A percentile compares a stretch with the other conserved stretches of the same genome.
Evolutionary conservation across 1,140 invertebrate species (phyloP).

Genomic region (Andrena cerasifolii): DNA sequence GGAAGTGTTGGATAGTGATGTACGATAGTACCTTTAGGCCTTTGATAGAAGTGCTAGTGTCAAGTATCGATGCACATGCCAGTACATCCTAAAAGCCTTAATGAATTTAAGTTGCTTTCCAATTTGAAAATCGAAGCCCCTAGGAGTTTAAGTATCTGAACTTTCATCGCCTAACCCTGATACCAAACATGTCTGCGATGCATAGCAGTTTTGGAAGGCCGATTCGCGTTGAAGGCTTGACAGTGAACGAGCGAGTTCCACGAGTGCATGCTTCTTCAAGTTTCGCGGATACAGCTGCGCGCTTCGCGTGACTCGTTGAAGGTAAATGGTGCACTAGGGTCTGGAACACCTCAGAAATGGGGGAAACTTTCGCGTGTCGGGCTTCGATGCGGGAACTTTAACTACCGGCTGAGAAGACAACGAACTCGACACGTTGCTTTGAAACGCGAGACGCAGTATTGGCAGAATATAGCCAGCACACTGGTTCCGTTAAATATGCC

Average conservation of each 20-base stretch:
- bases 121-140: no score
- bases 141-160: no score
- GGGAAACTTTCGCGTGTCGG: slow-evolving; percentile 44
- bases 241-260: slow-evolving; percentile 29
- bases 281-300: background rate
- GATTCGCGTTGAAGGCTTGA: slow-evolving; percentile 27
- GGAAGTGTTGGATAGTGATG: no score
- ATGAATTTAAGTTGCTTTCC: no score
- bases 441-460: slow-evolving; percentile 35
- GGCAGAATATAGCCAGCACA: slow-evolving; percentile 38
- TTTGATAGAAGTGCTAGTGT: no score
- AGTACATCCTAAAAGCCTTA: no score
- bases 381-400: slow-evolving; percentile 44
- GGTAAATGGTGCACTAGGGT: slow-evolving; percentile 9
- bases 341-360: slow-evolving; percentile 15
- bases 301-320: slow-evolving; percentile 56
- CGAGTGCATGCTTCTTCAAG: slow-evolving; percentile 37
- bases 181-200: background rate
- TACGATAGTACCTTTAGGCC: no score
- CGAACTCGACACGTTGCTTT: slow-evolving; percentile 11
- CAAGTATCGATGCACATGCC: no score
- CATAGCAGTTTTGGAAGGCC: slow-evolving; percentile 8
- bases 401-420: slow-evolving; percentile 18
- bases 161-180: no score
- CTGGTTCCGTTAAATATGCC: no score